Evolutionary conservation across 2,797 vertebrate genomes (phyloP), one percentile per base, ranked within the genome.

Genomic region (Sus cebifrons): DNA sequence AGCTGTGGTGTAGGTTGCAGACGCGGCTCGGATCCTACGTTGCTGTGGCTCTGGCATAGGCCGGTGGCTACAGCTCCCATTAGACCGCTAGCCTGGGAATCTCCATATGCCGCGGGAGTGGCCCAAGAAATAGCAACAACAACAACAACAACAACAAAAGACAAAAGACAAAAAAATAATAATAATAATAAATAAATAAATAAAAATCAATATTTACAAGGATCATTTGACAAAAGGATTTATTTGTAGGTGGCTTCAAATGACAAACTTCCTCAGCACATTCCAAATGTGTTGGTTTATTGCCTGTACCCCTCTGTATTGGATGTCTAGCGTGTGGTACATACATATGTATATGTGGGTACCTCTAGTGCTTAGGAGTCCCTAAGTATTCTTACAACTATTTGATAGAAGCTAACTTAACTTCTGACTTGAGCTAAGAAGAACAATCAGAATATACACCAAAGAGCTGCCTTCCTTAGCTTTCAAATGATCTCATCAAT

Each of bases 231-330:
- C 12, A 89, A 91, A 92, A 3, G 13, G 25, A n/a, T 79, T 86
- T 95, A 75, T 97, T 85, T 77, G 5, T 92, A n/a, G 6, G 9
- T 67, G 52, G 21, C 16, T 82, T 87, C 54, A 87, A 79, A 94
- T 67, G n/a, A 89, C 8, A 40, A 73, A 65, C 3, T 44, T 93
- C 29, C 8, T 21, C 5, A 40, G 5, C 62, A 23, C 17, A 36
- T 91, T 93, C 96, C n/a, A 92, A 91, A 89, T 52, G 17, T 54
- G 15, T 60, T 71, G 32, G 81, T 85, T 91, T 94, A 27, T 91
- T 49, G 2, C 29, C 2, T n/a, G 32, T 20, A 78, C 25, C 14
- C 12, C 1, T 5, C 16, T 32, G 17, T 13, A n/a, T 5, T 23
- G 90, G 9, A 4, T n/a, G 3, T 67, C 13, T 52, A 81, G 13